Conservation (phyloP, 2,113 vertebrate species). For the Psammodynastes pulverulentus region DNA sequence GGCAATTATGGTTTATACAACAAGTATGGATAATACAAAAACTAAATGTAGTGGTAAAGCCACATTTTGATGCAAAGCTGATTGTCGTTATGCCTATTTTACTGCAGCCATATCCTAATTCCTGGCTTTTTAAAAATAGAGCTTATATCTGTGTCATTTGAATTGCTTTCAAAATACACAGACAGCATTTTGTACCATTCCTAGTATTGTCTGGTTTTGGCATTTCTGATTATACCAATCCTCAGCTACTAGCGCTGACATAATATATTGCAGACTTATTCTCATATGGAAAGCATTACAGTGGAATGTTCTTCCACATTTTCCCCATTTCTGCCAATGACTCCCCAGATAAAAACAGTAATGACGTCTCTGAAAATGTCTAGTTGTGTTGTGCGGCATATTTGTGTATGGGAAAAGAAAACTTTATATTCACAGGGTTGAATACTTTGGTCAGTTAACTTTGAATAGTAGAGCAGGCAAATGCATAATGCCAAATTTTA, state of each 20-base stretch:
- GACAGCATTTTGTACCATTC: not conserved
- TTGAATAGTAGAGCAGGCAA: not conserved
- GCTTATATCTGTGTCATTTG: not conserved
- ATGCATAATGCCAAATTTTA: not conserved
- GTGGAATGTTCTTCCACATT: not conserved
- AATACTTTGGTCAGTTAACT: not conserved
- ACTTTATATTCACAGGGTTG: not conserved
- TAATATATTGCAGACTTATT: constrained; percentile 7
- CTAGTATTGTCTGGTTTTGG: not conserved
- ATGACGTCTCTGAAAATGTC: not conserved
- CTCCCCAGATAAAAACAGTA: not conserved
- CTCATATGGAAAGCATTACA: constrained; percentile 18
- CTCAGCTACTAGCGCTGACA: not conserved
- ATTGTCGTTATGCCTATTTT: not conserved
- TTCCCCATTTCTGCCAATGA: not conserved
- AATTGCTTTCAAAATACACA: not conserved
- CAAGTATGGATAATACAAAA: not conserved
- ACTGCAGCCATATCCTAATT: not conserved
- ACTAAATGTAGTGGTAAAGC: not conserved
- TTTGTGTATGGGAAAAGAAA: not conserved
- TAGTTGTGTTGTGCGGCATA: no score
- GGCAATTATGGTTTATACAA: not conserved
- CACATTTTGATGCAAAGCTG: not conserved
- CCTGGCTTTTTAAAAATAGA: not conserved
- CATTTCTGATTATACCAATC: not conserved